Evolutionary conservation across 1,140 invertebrate genomes (phyloP).

Genomic region (Musca domestica): DNA sequence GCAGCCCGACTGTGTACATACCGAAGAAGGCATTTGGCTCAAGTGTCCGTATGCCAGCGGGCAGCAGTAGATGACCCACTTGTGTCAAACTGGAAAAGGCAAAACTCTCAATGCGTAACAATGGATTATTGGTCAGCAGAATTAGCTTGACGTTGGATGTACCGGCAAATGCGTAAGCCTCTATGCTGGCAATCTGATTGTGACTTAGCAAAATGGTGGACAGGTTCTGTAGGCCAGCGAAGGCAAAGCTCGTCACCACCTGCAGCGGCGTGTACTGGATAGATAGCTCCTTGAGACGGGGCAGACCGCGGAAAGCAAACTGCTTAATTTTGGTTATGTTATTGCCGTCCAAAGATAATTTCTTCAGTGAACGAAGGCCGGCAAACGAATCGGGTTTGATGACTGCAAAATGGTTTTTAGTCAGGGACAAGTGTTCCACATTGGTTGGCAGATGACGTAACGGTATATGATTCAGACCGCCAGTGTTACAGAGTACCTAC

Average conservation of each 20-base stretch:
- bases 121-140: conserved; percentile 73
- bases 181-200: conserved; percentile 77
- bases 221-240: conserved; percentile 78
- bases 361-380: conserved; percentile 68
- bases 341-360: conserved; percentile 77
- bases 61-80: conserved; percentile 71
- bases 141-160: conserved; percentile 76
- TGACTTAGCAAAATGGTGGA: conserved; percentile 71
- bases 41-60: conserved; percentile 71
- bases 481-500: conserved; percentile 84
- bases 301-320: conserved; percentile 78
- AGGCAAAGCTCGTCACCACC: conserved; percentile 73
- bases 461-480: conserved; percentile 73
- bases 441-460: conserved; percentile 66
- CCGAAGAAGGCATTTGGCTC: conserved; percentile 77
- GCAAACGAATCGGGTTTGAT: conserved; percentile 77
- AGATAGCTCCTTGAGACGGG: conserved; percentile 70
- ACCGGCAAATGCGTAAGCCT: conserved; percentile 77
- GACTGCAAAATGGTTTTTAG: conserved; percentile 74
- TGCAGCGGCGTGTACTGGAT: conserved; percentile 78
- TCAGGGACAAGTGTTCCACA: conserved; percentile 77
- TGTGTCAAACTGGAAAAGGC: conserved; percentile 79
- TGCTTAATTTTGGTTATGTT: conserved; percentile 76
- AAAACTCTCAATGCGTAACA: conserved; percentile 70
- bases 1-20: conserved; percentile 70